Conservation (phyloP, 2,113 vertebrate genomes). For the Galbula dea region DNA sequence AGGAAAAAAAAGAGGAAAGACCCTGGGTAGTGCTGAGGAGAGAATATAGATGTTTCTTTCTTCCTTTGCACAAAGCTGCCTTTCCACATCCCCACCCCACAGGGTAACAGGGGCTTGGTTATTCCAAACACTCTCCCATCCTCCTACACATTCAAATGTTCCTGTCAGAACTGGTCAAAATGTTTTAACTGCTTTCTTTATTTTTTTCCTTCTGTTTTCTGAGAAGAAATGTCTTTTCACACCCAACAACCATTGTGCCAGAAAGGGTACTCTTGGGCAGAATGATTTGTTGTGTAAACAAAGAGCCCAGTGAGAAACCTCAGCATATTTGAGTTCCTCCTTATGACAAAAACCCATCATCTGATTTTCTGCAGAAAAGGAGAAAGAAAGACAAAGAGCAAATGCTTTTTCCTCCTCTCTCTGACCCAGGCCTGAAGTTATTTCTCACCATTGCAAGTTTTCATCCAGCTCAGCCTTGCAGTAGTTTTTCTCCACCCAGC, state of each 20-base stretch:
- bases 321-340: background rate
- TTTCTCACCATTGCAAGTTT: background rate
- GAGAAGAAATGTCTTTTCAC: background rate
- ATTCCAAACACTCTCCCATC: background rate
- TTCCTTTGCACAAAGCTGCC: background rate
- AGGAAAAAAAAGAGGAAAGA: background rate
- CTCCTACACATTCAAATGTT: background rate
- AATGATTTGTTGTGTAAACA: background rate
- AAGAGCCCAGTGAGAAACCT: background rate
- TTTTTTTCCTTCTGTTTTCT: background rate
- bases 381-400: background rate
- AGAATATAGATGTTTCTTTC: background rate
- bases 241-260: background rate
- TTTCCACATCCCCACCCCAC: background rate
- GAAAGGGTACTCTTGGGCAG: background rate
- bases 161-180: background rate
- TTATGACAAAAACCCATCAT: background rate
- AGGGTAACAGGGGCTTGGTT: background rate
- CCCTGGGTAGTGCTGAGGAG: background rate
- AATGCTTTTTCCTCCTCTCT: background rate
- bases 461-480: background rate
- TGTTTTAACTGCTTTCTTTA: background rate
- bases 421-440: background rate
- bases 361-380: background rate
- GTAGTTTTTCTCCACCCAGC: background rate